Conservation (phyloP, 2,113 vertebrate genomes). For the Oreocharis arfaki region DNA sequence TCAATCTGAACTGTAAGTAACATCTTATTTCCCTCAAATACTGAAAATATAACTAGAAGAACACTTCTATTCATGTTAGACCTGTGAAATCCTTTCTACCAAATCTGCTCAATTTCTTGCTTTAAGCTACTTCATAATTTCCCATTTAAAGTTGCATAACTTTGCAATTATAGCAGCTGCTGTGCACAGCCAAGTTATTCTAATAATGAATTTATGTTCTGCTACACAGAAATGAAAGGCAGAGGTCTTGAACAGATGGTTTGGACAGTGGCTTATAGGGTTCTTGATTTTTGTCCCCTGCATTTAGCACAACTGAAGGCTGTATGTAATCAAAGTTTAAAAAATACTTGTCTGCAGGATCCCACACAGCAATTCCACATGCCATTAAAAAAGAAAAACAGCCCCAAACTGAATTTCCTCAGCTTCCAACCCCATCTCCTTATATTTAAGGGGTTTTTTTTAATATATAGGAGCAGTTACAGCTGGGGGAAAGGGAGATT, state of each 20-base stretch:
- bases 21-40: neutral
- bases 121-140: slow-evolving; percentile 41
- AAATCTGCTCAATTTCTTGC: slow-evolving; percentile 3
- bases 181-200: slow-evolving; percentile 45
- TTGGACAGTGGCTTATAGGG: slow-evolving; percentile 22
- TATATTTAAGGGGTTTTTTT: neutral
- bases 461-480: neutral
- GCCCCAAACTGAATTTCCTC: neutral
- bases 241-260: slow-evolving; percentile 49
- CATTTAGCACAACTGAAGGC: neutral
- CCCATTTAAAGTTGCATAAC: slow-evolving; percentile 43
- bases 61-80: neutral
- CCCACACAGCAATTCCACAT: neutral
- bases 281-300: slow-evolving; percentile 30
- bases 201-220: slow-evolving; percentile 60
- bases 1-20: neutral
- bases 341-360: neutral
- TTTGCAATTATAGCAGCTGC: slow-evolving; percentile 47
- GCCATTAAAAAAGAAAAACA: neutral
- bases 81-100: slow-evolving; percentile 8
- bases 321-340: neutral
- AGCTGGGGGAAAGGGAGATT: neutral
- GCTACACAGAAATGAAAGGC: slow-evolving; percentile 26
- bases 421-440: neutral
- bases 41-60: neutral